phyloP scores from a whole-genome alignment of 1,140 invertebrate genomes.

The Ylistrum balloti region DNA sequence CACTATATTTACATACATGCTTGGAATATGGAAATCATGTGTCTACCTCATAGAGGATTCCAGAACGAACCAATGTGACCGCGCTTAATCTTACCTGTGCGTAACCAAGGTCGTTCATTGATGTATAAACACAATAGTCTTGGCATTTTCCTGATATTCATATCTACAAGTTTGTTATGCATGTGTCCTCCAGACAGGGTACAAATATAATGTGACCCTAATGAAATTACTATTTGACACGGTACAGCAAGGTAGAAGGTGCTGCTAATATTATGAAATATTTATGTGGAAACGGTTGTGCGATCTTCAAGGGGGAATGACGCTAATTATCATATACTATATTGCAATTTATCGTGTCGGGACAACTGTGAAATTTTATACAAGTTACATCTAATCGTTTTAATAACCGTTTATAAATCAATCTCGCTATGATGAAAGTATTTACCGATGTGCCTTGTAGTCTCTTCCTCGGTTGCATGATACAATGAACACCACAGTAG shows the following conservation, averaged over 20 bases:
- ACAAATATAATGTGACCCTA: neutral
- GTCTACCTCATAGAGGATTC: neutral
- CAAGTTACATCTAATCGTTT: too few species aligned
- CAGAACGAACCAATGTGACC: neutral
- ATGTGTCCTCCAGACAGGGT: neutral
- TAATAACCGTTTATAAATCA: too few species aligned
- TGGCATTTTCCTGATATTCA: neutral
- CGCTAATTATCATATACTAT: too few species aligned
- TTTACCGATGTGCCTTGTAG: too few species aligned
- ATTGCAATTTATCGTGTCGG: too few species aligned
- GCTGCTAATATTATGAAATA: neutral
- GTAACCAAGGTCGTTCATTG: neutral
- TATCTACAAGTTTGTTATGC: neutral
- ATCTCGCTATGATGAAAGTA: too few species aligned
- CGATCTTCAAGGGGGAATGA: neutral
- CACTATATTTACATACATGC: neutral
- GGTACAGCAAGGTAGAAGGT: neutral
- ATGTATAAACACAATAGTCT: neutral
- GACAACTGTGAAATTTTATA: neutral
- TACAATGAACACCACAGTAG: neutral
- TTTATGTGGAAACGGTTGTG: neutral
- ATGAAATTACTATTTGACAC: neutral
- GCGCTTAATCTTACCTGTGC: neutral
- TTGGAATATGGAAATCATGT: neutral
- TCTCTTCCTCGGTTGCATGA: too few species aligned